phyloP scores from a whole-genome alignment of 2,113 vertebrate genomes.

The Cyphomyrus plagiostoma region DNA sequence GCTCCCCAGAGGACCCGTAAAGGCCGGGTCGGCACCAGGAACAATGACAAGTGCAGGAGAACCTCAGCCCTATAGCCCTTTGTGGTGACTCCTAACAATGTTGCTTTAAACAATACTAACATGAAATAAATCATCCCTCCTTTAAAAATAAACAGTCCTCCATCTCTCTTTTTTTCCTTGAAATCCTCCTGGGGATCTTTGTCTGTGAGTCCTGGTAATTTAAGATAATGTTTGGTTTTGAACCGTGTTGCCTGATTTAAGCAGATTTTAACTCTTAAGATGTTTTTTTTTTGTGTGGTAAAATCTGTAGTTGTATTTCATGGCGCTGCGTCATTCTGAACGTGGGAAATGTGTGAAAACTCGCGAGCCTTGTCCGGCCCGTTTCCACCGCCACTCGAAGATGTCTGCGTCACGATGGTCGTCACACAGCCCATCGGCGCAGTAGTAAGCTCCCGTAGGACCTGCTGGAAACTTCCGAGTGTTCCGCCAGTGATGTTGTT shows the following conservation, averaged over 20 bases:
- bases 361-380: not conserved
- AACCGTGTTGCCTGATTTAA: not conserved
- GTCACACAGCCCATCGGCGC: not conserved
- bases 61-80: conserved; percentile 13
- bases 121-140: conserved; percentile 36
- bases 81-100: conserved; percentile 31
- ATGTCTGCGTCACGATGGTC: not conserved
- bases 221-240: not conserved
- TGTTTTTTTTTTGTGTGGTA: not conserved
- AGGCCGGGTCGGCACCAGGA: conserved; percentile 39
- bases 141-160: conserved; percentile 37
- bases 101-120: conserved; percentile 39
- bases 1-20: conserved; percentile 33
- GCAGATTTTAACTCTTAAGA: not conserved
- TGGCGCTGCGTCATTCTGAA: not conserved
- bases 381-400: not conserved
- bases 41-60: conserved; percentile 40
- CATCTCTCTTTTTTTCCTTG: conserved; percentile 6
- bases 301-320: not conserved
- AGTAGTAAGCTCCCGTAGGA: not conserved
- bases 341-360: not conserved
- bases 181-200: conserved; percentile 11
- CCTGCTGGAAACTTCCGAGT: not conserved
- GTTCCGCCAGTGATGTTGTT: not conserved
- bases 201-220: conserved; percentile 9